A percentile compares a stretch with the other conserved stretches of the same genome.
Evolutionary conservation across 2,797 vertebrate species (phyloP).

Genomic region (Philypnodon macrostomus): DNA sequence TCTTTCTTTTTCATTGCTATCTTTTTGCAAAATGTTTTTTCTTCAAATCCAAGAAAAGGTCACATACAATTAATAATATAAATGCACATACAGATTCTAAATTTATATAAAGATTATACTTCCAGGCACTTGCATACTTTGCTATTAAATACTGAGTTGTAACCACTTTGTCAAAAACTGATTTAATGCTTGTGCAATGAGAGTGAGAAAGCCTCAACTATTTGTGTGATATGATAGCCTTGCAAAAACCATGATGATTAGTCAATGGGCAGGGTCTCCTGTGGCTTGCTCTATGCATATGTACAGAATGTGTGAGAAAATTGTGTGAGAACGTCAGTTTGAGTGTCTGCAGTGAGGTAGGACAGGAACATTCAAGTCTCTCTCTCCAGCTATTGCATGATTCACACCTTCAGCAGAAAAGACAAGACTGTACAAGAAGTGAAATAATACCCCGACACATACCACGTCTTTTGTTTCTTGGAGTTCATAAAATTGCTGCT

Average conservation of each 20-base stretch:
- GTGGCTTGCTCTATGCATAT: slow-evolving; percentile 32
- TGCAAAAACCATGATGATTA: slow-evolving; percentile 54
- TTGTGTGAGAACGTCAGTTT: slow-evolving; percentile 69
- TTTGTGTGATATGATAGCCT: slow-evolving; percentile 52
- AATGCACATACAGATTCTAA: too few species aligned
- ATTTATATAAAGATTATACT: too few species aligned
- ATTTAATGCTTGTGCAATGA: slow-evolving; percentile 36
- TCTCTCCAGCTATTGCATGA: slow-evolving; percentile 41
- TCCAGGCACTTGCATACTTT: too few species aligned
- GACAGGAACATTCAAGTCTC: slow-evolving; percentile 55
- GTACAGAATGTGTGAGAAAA: slow-evolving; percentile 69
- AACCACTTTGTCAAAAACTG: background rate
- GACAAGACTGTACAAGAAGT: slow-evolving; percentile 49
- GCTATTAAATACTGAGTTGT: too few species aligned
- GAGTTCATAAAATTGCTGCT: background rate
- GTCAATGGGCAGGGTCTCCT: slow-evolving; percentile 32
- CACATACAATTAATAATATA: too few species aligned
- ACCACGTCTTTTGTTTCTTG: slow-evolving; percentile 19
- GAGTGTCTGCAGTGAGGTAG: slow-evolving; percentile 39
- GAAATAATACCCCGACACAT: slow-evolving; percentile 16
- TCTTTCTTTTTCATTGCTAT: too few species aligned
- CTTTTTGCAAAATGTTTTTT: too few species aligned
- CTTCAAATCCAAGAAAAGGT: too few species aligned
- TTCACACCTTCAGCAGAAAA: slow-evolving; percentile 31
- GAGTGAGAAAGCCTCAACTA: slow-evolving; percentile 39